A percentile compares a stretch with the other conserved stretches of the same genome.
These are phyloP conservation scores for Colistium nudipinnis DNA, from an alignment of 2,113 vertebrate species.

Conservation along the genomic window DNA sequence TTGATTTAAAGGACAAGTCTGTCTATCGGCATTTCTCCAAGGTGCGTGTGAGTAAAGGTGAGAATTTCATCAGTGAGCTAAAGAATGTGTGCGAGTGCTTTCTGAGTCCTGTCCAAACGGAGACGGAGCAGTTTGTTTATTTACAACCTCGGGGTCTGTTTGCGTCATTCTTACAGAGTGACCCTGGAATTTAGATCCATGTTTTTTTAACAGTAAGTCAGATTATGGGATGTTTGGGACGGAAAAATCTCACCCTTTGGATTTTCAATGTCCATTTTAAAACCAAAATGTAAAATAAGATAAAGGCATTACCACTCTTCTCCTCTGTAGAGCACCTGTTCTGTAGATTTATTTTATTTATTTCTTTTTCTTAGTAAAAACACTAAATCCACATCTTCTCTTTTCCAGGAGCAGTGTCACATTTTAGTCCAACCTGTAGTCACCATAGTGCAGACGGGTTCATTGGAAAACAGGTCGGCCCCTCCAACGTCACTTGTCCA, in stretches of 20 bases:
- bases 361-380: too few relatives aligned
- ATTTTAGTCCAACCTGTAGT: background rate
- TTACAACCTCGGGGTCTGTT: slow-evolving; percentile 28
- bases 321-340: background rate
- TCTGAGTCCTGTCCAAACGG: slow-evolving; percentile 51
- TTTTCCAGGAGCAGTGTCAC: too few relatives aligned
- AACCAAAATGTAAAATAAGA: background rate
- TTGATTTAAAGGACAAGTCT: too few relatives aligned
- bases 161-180: too few relatives aligned
- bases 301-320: too few relatives aligned
- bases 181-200: slow-evolving; percentile 4
- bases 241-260: too few relatives aligned
- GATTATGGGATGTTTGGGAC: background rate
- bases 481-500: background rate
- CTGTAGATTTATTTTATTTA: background rate
- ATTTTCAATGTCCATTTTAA: background rate
- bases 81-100: slow-evolving; percentile 54
- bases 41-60: slow-evolving; percentile 5
- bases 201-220: slow-evolving; percentile 9
- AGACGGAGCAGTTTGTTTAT: slow-evolving; percentile 17
- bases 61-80: slow-evolving; percentile 41
- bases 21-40: background rate
- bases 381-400: too few relatives aligned
- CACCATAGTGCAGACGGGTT: too few relatives aligned
- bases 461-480: too few relatives aligned